Percentiles rank a stretch among this genome's conserved stretches.
Evolutionary conservation across 2,113 vertebrate species (phyloP).

Genomic region (Xenopus laevis): DNA sequence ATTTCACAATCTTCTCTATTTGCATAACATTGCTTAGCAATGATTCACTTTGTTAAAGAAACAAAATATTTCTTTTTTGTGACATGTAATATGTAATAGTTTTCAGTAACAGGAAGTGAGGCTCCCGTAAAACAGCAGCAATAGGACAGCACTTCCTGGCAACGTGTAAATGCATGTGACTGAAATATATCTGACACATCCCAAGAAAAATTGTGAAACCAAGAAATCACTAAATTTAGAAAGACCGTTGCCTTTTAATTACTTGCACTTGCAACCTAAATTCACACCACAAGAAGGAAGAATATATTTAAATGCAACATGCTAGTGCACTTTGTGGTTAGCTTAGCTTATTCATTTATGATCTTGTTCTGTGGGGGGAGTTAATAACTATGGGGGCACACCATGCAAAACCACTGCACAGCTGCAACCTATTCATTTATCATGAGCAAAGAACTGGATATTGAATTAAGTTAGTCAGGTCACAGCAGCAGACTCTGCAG

Average conservation of each 20-base stretch:
- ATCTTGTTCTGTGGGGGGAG: neutral
- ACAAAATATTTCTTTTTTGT: neutral
- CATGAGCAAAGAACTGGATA: too few species aligned
- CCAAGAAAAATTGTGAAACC: conserved; percentile 10
- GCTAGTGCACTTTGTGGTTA: conserved; percentile 3
- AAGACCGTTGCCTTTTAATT: neutral
- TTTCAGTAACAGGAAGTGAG: too few species aligned
- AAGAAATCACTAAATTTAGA: neutral
- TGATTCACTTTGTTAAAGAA: too few species aligned
- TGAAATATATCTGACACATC: neutral
- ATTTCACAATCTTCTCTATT: neutral
- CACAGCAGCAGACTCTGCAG: too few species aligned
- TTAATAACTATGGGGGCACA: neutral
- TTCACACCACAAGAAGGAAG: neutral
- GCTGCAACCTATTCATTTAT: too few species aligned
- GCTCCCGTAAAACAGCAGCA: neutral
- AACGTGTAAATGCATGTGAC: conserved; percentile 4
- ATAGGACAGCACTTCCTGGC: conserved; percentile 9
- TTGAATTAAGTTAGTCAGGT: too few species aligned
- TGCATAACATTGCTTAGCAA: neutral
- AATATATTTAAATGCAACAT: neutral
- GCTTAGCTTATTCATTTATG: neutral
- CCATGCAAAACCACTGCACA: too few species aligned
- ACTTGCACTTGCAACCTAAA: neutral
- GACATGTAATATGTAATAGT: neutral